Base-by-base conservation (phyloP, 2,113 vertebrate species). In the Rhinogobius similis region DNA sequence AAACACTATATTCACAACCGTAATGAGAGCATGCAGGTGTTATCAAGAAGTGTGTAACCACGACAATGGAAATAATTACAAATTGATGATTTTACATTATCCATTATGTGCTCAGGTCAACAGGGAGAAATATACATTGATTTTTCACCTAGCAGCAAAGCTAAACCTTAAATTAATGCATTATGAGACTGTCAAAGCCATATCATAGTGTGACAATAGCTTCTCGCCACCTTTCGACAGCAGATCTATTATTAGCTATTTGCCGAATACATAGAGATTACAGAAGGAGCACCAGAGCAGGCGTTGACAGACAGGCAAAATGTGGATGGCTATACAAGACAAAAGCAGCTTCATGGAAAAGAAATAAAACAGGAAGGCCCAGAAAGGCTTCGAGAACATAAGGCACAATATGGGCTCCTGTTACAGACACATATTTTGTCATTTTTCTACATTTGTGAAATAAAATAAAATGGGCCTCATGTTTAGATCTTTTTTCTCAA, bases 201-300 rank as follows among this genome's bases (percentile, higher is more conserved):
- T 59, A 27, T 26, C 26, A 74, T 69, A 85, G 84, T 39, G 75
- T 76, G 67, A 71, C 76, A 74, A 70, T 73, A 74, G 70, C 70
- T 82, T 48, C 72, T 44, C 74, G 78, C 64, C 59, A 70, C 75
- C 68, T 68, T 56, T 81, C 71, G 67, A 76, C 81, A 76, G 16
- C 20, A 41, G 20, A 48, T 77, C 84, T 89, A 89, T 89, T 89
- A 84, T 87, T 89, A 90, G 85, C 79, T 77, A 70, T 86, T 79
- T 82, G 62, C 73, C 81, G 83, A 73, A 82, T 67, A 77, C 77
- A 63, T 43, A 84, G 86, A 86, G 77, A 86, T 86, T 87, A 84
- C 76, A 86, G 82, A 88, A 86, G 86, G 80, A 81, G 81, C 79
- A 77, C 59, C 70, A 72, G 72, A 84, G 84, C 62, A 63, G 48